Evolutionary conservation across 2,888 invertebrate genomes (phyloP).

Genomic region (Drosophila conformis): DNA sequence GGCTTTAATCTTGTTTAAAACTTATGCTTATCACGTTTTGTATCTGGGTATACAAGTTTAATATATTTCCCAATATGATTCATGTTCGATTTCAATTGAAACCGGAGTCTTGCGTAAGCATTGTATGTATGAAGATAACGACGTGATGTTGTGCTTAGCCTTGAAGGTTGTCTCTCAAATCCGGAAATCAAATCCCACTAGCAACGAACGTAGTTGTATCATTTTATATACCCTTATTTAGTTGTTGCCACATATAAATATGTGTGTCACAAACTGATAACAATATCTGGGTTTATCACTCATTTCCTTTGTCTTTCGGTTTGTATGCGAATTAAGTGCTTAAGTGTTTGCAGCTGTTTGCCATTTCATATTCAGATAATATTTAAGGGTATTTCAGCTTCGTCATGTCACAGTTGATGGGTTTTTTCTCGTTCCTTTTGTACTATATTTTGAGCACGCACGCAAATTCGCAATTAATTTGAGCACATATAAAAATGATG

Average conservation of each 20-base stretch:
- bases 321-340: background rate
- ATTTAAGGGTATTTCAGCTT: constrained; percentile 33
- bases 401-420: background rate
- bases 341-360: constrained; percentile 1
- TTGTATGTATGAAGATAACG: constrained; percentile 15
- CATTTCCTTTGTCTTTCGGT: background rate
- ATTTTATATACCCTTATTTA: constrained; percentile 8
- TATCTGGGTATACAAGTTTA: background rate
- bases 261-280: background rate
- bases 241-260: background rate
- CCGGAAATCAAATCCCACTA: constrained; percentile 40
- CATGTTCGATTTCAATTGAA: constrained; percentile 14
- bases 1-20: background rate
- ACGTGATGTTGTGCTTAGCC: constrained; percentile 9
- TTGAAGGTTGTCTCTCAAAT: constrained; percentile 34
- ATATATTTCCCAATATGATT: constrained; percentile 12
- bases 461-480: constrained; percentile 59
- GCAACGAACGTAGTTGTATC: background rate
- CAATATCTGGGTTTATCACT: background rate
- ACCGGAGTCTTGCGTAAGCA: constrained; percentile 26
- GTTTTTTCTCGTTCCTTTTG: constrained; percentile 11
- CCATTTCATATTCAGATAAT: background rate
- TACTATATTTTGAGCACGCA: constrained; percentile 35
- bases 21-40: background rate
- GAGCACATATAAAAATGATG: constrained; percentile 51